Evolutionary conservation across 2,888 invertebrate species (phyloP).

Genomic region (Acleris cristana): DNA sequence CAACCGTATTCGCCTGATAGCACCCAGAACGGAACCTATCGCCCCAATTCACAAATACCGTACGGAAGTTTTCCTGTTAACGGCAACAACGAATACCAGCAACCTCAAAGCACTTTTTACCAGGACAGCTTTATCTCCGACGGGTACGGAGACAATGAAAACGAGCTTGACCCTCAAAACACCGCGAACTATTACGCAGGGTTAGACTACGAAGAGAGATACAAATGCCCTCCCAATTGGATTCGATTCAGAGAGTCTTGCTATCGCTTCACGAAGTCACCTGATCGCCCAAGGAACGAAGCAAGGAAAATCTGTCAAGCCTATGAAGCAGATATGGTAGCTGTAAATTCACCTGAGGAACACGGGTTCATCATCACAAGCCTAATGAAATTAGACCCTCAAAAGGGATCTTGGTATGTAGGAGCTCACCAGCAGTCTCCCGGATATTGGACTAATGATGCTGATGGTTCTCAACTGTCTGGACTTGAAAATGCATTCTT

Average conservation of each 20-base stretch:
- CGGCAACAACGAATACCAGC: constrained; percentile 65
- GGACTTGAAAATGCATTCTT: constrained; percentile 93
- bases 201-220: constrained; percentile 73
- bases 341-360: constrained; percentile 92
- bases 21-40: constrained; percentile 65
- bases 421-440: constrained; percentile 90
- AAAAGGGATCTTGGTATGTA: constrained; percentile 94
- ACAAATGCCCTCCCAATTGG: constrained; percentile 94
- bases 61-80: constrained; percentile 75
- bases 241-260: constrained; percentile 91
- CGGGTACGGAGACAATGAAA: constrained; percentile 63
- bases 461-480: constrained; percentile 90
- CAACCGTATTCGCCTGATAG: constrained; percentile 57
- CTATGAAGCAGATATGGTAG: constrained; percentile 90
- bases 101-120: constrained; percentile 73
- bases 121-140: constrained; percentile 66
- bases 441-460: constrained; percentile 92
- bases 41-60: constrained; percentile 67
- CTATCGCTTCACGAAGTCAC: constrained; percentile 95
- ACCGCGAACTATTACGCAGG: constrained; percentile 72
- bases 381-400: constrained; percentile 92
- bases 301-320: constrained; percentile 93
- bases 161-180: constrained; percentile 71
- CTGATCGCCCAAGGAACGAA: constrained; percentile 90
- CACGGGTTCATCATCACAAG: constrained; percentile 94